Base-by-base conservation (phyloP, 2,888 invertebrate genomes). In the Eurois occulta region DNA sequence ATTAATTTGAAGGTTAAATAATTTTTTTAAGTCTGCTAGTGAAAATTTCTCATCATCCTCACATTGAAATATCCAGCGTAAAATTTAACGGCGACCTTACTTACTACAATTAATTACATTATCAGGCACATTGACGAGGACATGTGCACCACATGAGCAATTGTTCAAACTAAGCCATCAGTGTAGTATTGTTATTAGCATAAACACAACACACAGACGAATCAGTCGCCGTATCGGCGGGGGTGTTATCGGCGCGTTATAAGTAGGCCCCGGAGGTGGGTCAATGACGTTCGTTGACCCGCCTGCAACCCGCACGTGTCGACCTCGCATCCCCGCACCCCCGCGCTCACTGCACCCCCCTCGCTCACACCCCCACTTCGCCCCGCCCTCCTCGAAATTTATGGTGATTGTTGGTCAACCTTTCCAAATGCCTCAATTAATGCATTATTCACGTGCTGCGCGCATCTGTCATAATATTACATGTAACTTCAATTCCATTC, bases 251-350 rank as follows among this genome's bases (percentile, higher is more conserved):
- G 91, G 91, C 91, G 91, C 93, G 88, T 85, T 92, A 91, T 92
- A 95, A 93, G 94, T 95, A 95, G 95, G 94, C 89, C 94, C 92
- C 92, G 88, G 89, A 96, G 96, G 93, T 96, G 95, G 96, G 96
- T 96, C 96, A 96, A 96, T 96, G 96, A 95, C 96, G 96, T 95
- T 96, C 96, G 93, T 96, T 95, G 92, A 96, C 96, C 95, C 94
- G 93, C 90, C 90, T 95, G 95, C 95, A 95, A 90, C 91, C 94
- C 93, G 94, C 95, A 95, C 95, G 95, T 95, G 95, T 91, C 93
- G 95, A 93, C 95, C 95, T 94, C 95, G 94, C 91, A 90, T 75
- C 88, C 89, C 89, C 83, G 87, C 83, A 80, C 85, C 77, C 81
- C 78, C 82, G 86, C 70, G 80, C 77, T 5, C 87, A 66, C 76